Evolutionary conservation across 2,888 invertebrate genomes (phyloP).

Genomic region (Odiellus spinosus): DNA sequence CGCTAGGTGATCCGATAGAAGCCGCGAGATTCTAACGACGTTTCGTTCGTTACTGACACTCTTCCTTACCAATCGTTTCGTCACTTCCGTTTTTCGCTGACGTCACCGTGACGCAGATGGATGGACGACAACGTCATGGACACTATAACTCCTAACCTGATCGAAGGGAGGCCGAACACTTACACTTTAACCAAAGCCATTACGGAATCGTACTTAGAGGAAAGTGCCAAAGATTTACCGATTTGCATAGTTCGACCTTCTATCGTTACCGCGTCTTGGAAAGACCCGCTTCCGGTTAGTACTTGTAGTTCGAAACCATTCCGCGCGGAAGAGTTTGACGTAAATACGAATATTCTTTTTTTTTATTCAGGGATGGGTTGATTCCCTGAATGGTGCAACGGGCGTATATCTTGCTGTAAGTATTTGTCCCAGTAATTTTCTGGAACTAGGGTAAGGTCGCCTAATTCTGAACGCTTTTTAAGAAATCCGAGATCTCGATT

Average conservation of each 20-base stretch:
- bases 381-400: slow-evolving; percentile 79
- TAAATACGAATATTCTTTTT: too few species aligned
- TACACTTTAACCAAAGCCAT: slow-evolving; percentile 88
- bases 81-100: too few species aligned
- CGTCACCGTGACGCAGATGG: too few species aligned
- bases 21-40: too few species aligned
- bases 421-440: slow-evolving; percentile 1
- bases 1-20: too few species aligned
- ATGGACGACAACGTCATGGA: slow-evolving; percentile 19
- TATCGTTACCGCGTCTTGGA: slow-evolving; percentile 26
- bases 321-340: too few species aligned
- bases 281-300: slow-evolving; percentile 76
- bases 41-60: too few species aligned
- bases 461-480: too few species aligned
- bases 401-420: slow-evolving; percentile 50
- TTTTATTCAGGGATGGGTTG: slow-evolving; percentile 56
- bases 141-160: slow-evolving; percentile 32
- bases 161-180: slow-evolving; percentile 66
- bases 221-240: slow-evolving; percentile 57
- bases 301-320: too few species aligned
- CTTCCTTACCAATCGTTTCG: too few species aligned
- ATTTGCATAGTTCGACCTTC: slow-evolving; percentile 44
- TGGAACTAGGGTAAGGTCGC: too few species aligned
- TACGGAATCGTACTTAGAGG: slow-evolving; percentile 64
- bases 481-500: too few species aligned